Conservation (phyloP, 2,888 invertebrate genomes). For the Patella depressa region DNA sequence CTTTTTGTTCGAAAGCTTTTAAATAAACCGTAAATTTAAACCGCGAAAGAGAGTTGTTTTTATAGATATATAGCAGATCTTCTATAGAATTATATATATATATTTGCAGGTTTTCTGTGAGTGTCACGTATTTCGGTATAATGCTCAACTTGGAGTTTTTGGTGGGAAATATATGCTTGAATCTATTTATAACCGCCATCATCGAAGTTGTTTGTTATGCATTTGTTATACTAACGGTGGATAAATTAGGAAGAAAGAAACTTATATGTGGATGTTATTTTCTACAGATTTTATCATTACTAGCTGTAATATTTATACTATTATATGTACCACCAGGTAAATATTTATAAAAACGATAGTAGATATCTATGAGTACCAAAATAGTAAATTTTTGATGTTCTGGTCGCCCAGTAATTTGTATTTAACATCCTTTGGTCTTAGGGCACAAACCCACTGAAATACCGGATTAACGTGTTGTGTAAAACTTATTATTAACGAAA, state of each 20-base stretch:
- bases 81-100: not conserved
- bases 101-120: not conserved
- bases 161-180: not conserved
- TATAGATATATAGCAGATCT: too few species aligned
- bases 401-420: too few species aligned
- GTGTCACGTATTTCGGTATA: conserved; percentile 2
- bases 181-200: not conserved
- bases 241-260: not conserved
- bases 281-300: not conserved
- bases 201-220: not conserved
- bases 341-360: too few species aligned
- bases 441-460: too few species aligned
- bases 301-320: not conserved
- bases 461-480: too few species aligned
- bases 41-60: too few species aligned
- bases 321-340: not conserved
- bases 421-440: too few species aligned
- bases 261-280: not conserved
- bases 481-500: too few species aligned
- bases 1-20: too few species aligned
- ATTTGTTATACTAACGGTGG: not conserved
- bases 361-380: too few species aligned
- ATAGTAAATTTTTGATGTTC: too few species aligned
- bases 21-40: too few species aligned
- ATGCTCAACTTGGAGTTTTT: not conserved